Evolutionary conservation across 2,113 vertebrate species (phyloP).

Genomic region (Tichodroma muraria): DNA sequence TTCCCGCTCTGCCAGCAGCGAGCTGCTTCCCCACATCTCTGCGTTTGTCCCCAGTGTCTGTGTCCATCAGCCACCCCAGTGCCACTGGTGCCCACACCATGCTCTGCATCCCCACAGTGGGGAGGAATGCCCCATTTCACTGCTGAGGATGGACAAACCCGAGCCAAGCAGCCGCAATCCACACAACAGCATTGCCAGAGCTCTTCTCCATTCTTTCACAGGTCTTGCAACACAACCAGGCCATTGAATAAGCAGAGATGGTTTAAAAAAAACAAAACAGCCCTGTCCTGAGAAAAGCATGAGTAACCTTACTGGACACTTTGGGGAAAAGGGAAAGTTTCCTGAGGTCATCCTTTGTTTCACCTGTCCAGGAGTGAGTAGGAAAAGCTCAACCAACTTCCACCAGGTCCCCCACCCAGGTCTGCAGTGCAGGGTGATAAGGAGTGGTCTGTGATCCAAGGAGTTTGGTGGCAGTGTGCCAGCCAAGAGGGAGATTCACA

Average conservation of each 20-base stretch:
- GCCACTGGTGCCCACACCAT: fast-evolving
- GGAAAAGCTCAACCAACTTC: neutral
- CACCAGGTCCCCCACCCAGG: neutral
- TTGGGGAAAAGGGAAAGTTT: neutral
- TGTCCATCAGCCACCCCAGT: fast-evolving
- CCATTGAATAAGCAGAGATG: neutral
- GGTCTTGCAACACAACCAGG: neutral
- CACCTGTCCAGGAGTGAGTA: neutral
- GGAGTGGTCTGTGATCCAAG: neutral
- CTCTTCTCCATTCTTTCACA: neutral
- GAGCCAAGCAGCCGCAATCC: neutral
- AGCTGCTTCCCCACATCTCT: neutral
- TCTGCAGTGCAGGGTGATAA: neutral
- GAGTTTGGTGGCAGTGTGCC: fast-evolving
- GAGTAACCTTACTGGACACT: neutral
- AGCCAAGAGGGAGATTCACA: neutral
- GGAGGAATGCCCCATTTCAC: fast-evolving
- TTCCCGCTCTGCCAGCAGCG: neutral
- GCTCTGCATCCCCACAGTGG: fast-evolving
- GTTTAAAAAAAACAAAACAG: neutral
- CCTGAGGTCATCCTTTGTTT: neutral
- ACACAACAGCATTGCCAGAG: neutral
- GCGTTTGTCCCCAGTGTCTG: fast-evolving
- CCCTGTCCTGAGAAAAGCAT: neutral
- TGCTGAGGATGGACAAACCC: neutral